Base-by-base conservation (phyloP, 64 coral and sea anemone genomes). In the Actinia tenebrosa region DNA sequence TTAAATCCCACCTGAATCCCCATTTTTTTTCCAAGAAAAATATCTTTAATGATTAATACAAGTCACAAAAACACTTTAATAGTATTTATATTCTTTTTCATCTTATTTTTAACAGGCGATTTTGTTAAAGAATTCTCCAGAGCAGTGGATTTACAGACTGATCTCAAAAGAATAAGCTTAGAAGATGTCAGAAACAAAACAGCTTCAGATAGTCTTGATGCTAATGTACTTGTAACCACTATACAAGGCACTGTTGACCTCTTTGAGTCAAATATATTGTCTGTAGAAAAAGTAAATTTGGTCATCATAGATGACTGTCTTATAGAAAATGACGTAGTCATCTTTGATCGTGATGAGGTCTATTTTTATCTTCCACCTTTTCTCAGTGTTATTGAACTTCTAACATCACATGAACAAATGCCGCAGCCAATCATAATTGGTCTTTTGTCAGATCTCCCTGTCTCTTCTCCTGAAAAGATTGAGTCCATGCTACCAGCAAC, bases 291-390 rank as follows among this genome's bases (percentile, higher is more conserved):
- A 2, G 43, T 86, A 37, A 86, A 23, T 22, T 86, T 91, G 58
- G 78, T 91, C 69, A 47, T 91, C 45, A 47, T 91, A 50, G 83
- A 91, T 61, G 37, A 86, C 16, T 86, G 56, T 58, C 56, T 91
- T 50, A 47, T 91, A 63, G 72, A 91, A 0, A 37, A 37, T 37
- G 1, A 37, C 30, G 1, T 37, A 37, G 30, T 37, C 0, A 1
- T 37, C 30, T 37, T 37, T 61, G 37, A 86, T 13, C 66, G 84
- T 19, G 71, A 86, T 80, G 69, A 50, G 25, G 66, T 46, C 11
- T 20, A 30, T 42, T 0, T 80, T 45, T 16, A n/a, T 1, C 17
- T 10, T 16, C 83, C 86, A 63, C 89, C 83, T n/a, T 91, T 52
- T 30, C 0, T 23, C 45, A 16, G 45, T 7, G 50, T 91, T 42